Evolutionary conservation across 2,797 vertebrate genomes (phyloP), one percentile per base, ranked within the genome.

Genomic region (Rhabdomys pumilio): DNA sequence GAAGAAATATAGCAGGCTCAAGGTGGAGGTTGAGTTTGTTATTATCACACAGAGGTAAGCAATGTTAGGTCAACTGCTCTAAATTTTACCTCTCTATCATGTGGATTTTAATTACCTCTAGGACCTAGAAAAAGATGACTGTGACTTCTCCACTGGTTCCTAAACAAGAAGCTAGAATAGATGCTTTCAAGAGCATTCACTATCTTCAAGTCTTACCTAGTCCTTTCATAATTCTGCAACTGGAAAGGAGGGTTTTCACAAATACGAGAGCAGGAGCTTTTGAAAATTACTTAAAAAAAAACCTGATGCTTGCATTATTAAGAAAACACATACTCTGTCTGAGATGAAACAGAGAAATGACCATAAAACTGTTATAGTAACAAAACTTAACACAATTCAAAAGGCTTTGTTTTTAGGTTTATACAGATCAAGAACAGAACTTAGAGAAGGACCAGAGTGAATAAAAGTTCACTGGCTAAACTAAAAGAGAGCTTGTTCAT

Each of bases 21-120:
- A 95, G 50, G 17, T 73, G 24, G 29, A 96, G 53, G 44, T 1
- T 63, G 80, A 86, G 34, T 76, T 82, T 89, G 2, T 89, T 77
- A 19, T 77, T 63, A 63, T 24, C 38, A 84, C 41, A n/a, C 3
- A 59, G 17, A 89, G 26, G 5, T 41, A n/a, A 89, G 38, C 53
- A 63, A 73, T 73, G 24, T 63, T 77, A 53, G 19, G 75, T 79
- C 7, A 69, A 3, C 41, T 69, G n/a, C 13, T 85, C 14, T 67
- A 85, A 90, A 94, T 77, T 92, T 24, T 47, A 19, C 44, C 88
- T 38, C 26, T 93, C 34, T 77, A 57, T 65, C 41, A 41, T 63
- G 34, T 87, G 81, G 61, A 38, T 90, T 94, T 90, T 81, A 84
- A 76, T 92, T 80, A 77, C 13, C 31, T 81, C 76, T 24, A 89